Evolutionary conservation across 2,797 vertebrate species (phyloP).

Genomic region (Caiman crocodilus): DNA sequence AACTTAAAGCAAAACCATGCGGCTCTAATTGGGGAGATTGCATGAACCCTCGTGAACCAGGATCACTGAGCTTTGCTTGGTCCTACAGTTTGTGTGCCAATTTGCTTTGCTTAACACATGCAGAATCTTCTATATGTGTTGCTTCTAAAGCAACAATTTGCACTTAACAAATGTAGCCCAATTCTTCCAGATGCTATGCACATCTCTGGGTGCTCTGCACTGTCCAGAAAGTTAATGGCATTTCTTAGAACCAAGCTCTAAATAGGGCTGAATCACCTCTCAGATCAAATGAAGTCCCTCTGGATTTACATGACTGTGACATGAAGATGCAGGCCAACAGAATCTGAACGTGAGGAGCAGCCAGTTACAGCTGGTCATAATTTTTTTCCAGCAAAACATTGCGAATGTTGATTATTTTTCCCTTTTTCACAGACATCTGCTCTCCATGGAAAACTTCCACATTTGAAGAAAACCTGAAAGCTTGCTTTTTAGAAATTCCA

Average conservation of each 20-base stretch:
- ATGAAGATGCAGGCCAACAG: background rate
- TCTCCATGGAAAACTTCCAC: background rate
- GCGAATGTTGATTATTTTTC: background rate
- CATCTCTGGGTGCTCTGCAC: background rate
- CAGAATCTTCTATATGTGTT: background rate
- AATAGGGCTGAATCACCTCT: background rate
- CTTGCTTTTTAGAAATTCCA: background rate
- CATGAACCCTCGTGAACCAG: background rate
- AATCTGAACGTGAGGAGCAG: background rate
- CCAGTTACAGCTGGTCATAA: background rate
- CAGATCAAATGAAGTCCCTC: background rate
- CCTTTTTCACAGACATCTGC: background rate
- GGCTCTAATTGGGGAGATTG: background rate
- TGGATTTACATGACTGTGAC: background rate
- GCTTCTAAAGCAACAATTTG: background rate
- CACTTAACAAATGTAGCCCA: fast-evolving
- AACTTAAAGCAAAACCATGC: background rate
- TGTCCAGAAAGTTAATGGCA: background rate
- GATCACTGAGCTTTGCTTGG: background rate
- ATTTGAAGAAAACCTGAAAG: background rate
- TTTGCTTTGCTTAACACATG: background rate
- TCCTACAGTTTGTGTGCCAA: background rate
- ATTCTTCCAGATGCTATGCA: background rate
- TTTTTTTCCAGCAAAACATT: background rate
- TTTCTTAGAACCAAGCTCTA: background rate